These are phyloP conservation scores for Eudemis profundana DNA, from an alignment of 2,888 invertebrate genomes.

Conservation along the genomic window DNA sequence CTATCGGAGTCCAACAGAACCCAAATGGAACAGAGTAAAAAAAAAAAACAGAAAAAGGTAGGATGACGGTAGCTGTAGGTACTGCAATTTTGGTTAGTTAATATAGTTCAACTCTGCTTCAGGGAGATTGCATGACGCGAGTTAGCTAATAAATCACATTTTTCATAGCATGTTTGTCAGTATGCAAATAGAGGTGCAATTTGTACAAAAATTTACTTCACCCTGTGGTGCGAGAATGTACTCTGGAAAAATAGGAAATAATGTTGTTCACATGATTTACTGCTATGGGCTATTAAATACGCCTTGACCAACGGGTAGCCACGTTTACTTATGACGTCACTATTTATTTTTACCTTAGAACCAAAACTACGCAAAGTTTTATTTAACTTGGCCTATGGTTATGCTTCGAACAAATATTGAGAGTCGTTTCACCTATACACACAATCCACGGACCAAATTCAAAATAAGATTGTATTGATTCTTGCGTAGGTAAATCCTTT, in stretches of 20 bases:
- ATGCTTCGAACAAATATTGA: background rate
- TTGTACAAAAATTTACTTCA: constrained; percentile 27
- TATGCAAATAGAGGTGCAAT: constrained; percentile 39
- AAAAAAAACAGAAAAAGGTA: no score
- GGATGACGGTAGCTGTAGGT: no score
- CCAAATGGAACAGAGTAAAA: no score
- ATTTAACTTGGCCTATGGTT: background rate
- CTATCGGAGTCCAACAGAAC: no score
- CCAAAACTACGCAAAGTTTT: background rate
- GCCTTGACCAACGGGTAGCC: constrained; percentile 16
- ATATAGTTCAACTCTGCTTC: constrained; percentile 25
- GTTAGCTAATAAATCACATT: constrained; percentile 28
- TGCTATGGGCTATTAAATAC: constrained; percentile 32
- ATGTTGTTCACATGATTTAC: constrained; percentile 43
- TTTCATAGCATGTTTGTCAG: constrained; percentile 29
- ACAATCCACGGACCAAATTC: background rate
- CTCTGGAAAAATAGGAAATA: constrained; percentile 30
- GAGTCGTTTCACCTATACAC: background rate
- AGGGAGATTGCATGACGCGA: constrained; percentile 30
- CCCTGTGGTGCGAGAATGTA: constrained; percentile 17
- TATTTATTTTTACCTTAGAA: constrained; percentile 14
- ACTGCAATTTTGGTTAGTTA: constrained; percentile 42
- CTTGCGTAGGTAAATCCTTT: no score
- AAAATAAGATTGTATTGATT: no score
- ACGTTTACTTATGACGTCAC: constrained; percentile 23